phyloP scores from a whole-genome alignment of 2,797 vertebrate species.

The Sebastes taczanowskii region DNA sequence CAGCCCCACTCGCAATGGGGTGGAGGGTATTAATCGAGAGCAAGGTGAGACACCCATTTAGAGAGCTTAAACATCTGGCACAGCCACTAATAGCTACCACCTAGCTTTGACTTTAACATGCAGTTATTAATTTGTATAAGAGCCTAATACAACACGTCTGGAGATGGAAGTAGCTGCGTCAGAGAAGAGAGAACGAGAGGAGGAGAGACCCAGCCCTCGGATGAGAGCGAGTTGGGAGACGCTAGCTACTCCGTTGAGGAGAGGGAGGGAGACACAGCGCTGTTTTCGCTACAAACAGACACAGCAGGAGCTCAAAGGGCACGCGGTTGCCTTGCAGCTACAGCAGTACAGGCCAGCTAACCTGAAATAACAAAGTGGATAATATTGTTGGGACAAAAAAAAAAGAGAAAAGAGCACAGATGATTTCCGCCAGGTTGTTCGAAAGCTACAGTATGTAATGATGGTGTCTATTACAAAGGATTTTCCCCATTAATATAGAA shows the following conservation, averaged over 20 bases:
- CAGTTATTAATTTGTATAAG: not conserved
- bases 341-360: conserved; percentile 7
- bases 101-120: not conserved
- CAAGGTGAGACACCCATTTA: not conserved
- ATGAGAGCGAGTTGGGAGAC: not conserved
- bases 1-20: not conserved
- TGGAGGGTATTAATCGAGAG: not conserved
- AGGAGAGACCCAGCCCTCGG: not conserved
- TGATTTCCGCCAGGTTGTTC: not conserved
- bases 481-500: not conserved
- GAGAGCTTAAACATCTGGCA: not conserved
- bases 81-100: not conserved
- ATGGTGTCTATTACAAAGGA: not conserved
- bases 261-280: not conserved
- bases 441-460: not conserved
- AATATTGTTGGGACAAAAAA: not conserved
- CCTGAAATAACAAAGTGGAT: conserved; percentile 30
- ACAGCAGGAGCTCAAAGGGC: conserved; percentile 24
- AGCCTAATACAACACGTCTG: not conserved
- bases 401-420: not conserved
- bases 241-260: not conserved
- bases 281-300: conserved; percentile 1
- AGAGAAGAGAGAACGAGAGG: not conserved
- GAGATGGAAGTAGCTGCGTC: not conserved
- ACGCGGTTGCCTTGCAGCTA: conserved; percentile 15